Evolutionary conservation across 2,888 invertebrate genomes (phyloP).

Genomic region (Cosmia trapezina): DNA sequence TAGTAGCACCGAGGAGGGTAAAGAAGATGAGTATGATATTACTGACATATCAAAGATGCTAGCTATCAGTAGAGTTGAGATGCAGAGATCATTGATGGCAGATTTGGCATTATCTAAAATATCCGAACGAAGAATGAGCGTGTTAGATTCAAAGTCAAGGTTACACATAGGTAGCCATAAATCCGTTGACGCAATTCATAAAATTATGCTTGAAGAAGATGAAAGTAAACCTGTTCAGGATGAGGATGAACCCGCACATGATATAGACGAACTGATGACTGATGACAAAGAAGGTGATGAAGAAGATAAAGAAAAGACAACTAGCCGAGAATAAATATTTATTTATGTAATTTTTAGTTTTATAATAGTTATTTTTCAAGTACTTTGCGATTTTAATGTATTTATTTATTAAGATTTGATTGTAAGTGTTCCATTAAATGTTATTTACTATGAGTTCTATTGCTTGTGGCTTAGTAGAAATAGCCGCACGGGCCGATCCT

Average conservation of each 20-base stretch:
- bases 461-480: no score
- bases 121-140: conserved; percentile 21
- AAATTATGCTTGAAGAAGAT: conserved; percentile 16
- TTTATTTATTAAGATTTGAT: conserved; percentile 9
- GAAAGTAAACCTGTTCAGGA: neutral
- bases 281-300: neutral
- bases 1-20: conserved; percentile 45
- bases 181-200: conserved; percentile 24
- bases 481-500: no score
- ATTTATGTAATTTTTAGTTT: conserved; percentile 8
- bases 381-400: conserved; percentile 5
- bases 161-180: conserved; percentile 1
- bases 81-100: conserved; percentile 84
- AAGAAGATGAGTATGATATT: conserved; percentile 67
- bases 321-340: conserved; percentile 3
- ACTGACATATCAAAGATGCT: conserved; percentile 77
- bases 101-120: conserved; percentile 80
- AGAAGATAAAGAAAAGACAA: neutral
- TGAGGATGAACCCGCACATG: neutral
- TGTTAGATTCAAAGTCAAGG: conserved; percentile 16
- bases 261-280: neutral
- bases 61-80: conserved; percentile 80
- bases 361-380: conserved; percentile 2
- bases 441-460: neutral
- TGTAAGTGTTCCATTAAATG: conserved; percentile 10